Base-by-base conservation (phyloP, 2,888 invertebrate species). In the Alloplasta piceator region DNA sequence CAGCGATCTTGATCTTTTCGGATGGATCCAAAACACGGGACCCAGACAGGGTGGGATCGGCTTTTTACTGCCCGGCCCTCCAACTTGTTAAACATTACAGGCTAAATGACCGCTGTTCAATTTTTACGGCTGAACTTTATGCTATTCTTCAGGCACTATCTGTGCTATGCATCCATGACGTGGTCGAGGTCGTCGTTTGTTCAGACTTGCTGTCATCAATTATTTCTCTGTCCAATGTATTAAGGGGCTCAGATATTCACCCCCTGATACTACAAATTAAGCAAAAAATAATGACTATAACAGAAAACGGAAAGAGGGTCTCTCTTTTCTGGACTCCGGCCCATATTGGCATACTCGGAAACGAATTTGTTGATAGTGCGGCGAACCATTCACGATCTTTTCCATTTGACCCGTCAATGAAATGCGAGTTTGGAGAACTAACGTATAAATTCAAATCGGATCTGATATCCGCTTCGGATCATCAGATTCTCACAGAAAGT, bases 301-400 rank as follows among this genome's bases (percentile, higher is more conserved):
- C 58, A 4, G 9, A 10, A 0, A 6, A 6, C 12, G 70, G 48
- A 6, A 48, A 48, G 9, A 46, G 12, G 5, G 14, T 60, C 5
- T 14, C 60, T 0, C 4, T 70, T 10, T 6, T 60, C 0, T 70
- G 60, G 70, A 60, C 16, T 3, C 70, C 70, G 1, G 46, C 70
- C 2, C 70, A 70, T 9, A 38, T 52, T 12, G 71, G 48, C 3
- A 61, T 60, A 1, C 1, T 61, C 1, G 72, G 72, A 0, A 63
- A 63, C 6, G 55, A 72, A 26, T 41, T 72, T 52, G 72, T 26
- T 10, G 63, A 72, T 36, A 14, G n/a, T 3, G 71, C 72, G 3
- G 63, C 72, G 6, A 63, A 72, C n/a, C 9, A 12, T 36, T 61
- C 61, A 0, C 48, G 61, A n/a, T 7, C 58, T 0, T 5, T 50